These are phyloP conservation scores for Trachymyrmex septentrionalis DNA, from an alignment of 1,140 invertebrate species.

Conservation along the genomic window DNA sequence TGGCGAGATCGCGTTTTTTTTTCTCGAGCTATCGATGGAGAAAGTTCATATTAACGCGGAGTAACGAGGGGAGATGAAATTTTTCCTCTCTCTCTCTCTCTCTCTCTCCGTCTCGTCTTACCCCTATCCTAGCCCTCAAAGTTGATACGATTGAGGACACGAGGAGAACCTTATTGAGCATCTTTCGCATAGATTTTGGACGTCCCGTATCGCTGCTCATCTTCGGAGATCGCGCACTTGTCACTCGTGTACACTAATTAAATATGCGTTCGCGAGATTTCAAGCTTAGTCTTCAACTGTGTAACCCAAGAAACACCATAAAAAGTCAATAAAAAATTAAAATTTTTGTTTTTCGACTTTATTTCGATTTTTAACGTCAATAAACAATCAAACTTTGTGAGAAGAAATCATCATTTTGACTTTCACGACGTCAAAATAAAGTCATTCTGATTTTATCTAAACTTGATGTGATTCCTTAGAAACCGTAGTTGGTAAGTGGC, in stretches of 20 bases:
- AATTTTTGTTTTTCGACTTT: no score
- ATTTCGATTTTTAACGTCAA: no score
- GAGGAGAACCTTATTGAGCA: not conserved
- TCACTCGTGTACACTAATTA: no score
- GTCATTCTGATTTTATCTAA: no score
- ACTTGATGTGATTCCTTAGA: no score
- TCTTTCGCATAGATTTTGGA: not conserved
- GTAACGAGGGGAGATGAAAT: not conserved
- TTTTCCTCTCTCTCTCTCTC: not conserved
- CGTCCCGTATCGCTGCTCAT: not conserved
- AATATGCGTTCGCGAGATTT: not conserved
- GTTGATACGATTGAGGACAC: constrained; percentile 17
- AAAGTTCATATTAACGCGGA: constrained; percentile 14
- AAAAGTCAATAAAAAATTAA: no score
- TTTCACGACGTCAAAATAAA: no score
- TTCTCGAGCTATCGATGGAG: constrained; percentile 1
- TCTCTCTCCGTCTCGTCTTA: constrained; percentile 37
- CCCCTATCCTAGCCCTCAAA: constrained; percentile 45
- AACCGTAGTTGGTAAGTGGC: no score
- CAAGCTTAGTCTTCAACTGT: no score
- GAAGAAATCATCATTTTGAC: no score
- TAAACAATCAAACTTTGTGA: no score
- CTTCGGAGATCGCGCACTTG: not conserved
- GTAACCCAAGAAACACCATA: no score
- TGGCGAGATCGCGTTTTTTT: constrained; percentile 33